phyloP scores from a whole-genome alignment of 1,140 invertebrate genomes.

The Heterodera schachtii region DNA sequence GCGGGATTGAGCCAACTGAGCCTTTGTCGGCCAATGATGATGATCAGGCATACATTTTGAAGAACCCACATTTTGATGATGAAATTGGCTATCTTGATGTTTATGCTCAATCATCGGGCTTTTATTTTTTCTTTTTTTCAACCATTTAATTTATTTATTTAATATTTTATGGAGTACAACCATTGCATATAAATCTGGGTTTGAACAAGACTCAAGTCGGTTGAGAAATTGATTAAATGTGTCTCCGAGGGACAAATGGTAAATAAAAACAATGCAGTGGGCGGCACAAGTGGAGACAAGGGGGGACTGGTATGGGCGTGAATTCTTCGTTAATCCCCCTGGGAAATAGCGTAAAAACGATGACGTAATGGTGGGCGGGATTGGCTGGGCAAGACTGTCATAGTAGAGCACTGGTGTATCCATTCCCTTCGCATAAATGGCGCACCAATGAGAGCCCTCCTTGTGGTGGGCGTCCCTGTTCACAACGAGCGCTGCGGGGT shows the following conservation, averaged over 20 bases:
- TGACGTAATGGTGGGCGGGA: background rate
- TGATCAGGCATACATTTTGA: too few species aligned
- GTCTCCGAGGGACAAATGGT: background rate
- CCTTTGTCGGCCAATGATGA: too few species aligned
- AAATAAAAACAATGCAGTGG: slow-evolving; percentile 3
- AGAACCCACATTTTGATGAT: too few species aligned
- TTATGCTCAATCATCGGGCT: too few species aligned
- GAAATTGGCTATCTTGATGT: too few species aligned
- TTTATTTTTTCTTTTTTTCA: too few species aligned
- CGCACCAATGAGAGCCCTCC: slow-evolving; percentile 3
- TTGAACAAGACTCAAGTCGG: background rate
- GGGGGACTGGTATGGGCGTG: background rate
- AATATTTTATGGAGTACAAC: slow-evolving; percentile 2
- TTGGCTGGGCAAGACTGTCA: slow-evolving; percentile 2
- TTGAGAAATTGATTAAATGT: background rate
- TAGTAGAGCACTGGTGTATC: background rate
- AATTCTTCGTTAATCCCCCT: background rate
- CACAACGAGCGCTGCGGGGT: slow-evolving; percentile 14
- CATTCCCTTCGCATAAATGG: background rate
- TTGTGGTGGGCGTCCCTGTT: background rate
- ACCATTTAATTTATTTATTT: too few species aligned
- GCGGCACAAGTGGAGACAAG: background rate
- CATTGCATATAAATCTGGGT: background rate
- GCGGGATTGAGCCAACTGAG: too few species aligned
- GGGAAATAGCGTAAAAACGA: background rate